These are phyloP conservation scores for Clarias laeviceps DNA, from an alignment of 2,797 vertebrate species.

Conservation along the genomic window DNA sequence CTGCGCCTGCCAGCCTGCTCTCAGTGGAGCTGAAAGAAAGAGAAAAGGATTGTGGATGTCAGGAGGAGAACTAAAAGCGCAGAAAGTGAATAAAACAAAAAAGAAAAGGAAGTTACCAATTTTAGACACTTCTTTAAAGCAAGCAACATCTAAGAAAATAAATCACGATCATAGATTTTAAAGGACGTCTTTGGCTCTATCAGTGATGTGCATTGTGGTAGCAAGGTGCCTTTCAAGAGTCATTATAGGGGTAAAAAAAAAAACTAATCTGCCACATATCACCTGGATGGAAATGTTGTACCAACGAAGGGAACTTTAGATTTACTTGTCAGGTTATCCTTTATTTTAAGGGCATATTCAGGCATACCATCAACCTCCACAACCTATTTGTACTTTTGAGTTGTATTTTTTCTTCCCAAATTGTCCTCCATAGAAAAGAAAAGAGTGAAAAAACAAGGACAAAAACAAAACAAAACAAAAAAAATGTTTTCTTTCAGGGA, in stretches of 20 bases:
- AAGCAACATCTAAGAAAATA: slow-evolving; percentile 8
- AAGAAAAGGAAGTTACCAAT: not conserved
- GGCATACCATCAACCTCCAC: slow-evolving; percentile 28
- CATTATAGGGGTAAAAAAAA: not conserved
- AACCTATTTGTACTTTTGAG: slow-evolving; percentile 12
- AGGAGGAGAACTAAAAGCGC: slow-evolving; percentile 50
- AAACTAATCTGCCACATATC: not conserved
- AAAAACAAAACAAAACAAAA: too few relatives aligned
- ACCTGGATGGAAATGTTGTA: not conserved
- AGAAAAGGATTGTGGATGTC: slow-evolving; percentile 57
- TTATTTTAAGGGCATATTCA: not conserved
- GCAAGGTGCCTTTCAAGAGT: not conserved
- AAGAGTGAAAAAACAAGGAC: not conserved
- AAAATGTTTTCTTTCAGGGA: not conserved
- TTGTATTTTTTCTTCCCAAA: slow-evolving; percentile 3
- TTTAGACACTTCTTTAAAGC: not conserved
- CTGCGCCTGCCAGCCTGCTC: slow-evolving; percentile 53
- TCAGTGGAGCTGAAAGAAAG: slow-evolving; percentile 57
- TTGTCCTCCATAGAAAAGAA: not conserved
- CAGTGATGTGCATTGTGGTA: not conserved
- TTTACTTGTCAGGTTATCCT: not conserved
- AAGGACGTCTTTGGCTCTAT: not conserved
- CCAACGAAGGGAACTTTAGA: not conserved
- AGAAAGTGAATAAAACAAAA: slow-evolving; percentile 33
- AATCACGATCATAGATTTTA: slow-evolving; percentile 21